Conservation (phyloP, 2,888 invertebrate species). For the Hydrotaea diabolus region DNA sequence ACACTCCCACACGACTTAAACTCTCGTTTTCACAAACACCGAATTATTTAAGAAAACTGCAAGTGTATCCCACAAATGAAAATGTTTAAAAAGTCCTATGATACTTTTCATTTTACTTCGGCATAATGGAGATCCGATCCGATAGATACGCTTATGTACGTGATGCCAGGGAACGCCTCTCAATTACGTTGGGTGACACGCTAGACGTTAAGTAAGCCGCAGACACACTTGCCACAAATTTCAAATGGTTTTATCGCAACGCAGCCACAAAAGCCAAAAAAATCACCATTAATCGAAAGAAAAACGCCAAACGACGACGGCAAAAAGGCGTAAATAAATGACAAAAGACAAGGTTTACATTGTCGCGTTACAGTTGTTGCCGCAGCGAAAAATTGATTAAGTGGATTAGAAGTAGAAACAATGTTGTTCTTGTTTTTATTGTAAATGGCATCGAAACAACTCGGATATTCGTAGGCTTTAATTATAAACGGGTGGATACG, state of each 20-base stretch:
- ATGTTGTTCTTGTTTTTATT: background rate
- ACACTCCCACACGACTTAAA: no score
- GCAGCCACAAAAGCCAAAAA: background rate
- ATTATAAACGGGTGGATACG: slow-evolving; percentile 55
- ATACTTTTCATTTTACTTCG: slow-evolving; percentile 26
- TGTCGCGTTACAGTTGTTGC: background rate
- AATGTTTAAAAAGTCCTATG: slow-evolving; percentile 44
- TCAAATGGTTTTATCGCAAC: background rate
- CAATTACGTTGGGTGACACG: slow-evolving; percentile 62
- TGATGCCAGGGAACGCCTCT: slow-evolving; percentile 56
- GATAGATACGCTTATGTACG: background rate
- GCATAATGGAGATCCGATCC: slow-evolving; percentile 20
- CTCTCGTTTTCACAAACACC: background rate
- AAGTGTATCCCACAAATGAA: slow-evolving; percentile 39
- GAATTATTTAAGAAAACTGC: slow-evolving; percentile 1
- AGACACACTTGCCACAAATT: slow-evolving; percentile 24
- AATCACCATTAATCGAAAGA: background rate
- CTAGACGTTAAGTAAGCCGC: slow-evolving; percentile 53
- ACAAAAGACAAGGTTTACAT: slow-evolving; percentile 63
- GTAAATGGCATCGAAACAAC: slow-evolving; percentile 5
- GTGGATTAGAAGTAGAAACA: slow-evolving; percentile 39
- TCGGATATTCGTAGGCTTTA: slow-evolving; percentile 44
- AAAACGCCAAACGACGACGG: slow-evolving; percentile 19
- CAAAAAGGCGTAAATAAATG: slow-evolving; percentile 64
- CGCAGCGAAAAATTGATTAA: slow-evolving; percentile 47